Evolutionary conservation across 2,888 invertebrate species (phyloP).

Genomic region (Adineta ricciae): DNA sequence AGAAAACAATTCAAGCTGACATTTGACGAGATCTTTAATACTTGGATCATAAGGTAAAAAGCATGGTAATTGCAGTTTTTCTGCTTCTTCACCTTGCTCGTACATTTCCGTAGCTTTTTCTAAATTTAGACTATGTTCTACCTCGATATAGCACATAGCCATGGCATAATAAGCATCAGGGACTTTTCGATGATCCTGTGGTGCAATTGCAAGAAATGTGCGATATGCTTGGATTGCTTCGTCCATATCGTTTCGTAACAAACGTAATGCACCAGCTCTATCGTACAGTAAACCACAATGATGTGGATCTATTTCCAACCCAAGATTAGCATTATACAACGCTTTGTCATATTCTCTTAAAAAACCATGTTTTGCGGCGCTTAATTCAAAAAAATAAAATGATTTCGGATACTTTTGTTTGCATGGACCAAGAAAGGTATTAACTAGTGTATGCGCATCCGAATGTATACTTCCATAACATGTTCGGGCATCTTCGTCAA

Average conservation of each 20-base stretch:
- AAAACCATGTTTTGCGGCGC: background rate
- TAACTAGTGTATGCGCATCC: background rate
- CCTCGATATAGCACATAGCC: background rate
- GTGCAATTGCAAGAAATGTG: background rate
- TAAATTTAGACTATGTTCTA: background rate
- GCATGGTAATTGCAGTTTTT: constrained; percentile 18
- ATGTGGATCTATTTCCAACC: background rate
- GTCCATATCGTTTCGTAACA: background rate
- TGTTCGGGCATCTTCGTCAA: constrained; percentile 1
- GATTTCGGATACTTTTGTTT: background rate
- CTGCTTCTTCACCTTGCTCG: constrained; percentile 2
- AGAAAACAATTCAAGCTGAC: no score
- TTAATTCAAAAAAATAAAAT: background rate
- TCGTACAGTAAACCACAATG: background rate
- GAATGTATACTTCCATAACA: background rate
- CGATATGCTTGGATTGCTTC: background rate
- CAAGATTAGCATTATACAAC: background rate
- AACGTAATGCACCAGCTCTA: background rate
- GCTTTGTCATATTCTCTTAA: background rate
- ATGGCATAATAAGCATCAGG: constrained; percentile 25
- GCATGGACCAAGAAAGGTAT: background rate
- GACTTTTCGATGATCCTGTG: constrained; percentile 12
- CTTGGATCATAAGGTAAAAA: background rate
- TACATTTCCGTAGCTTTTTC: background rate
- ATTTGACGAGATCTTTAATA: background rate